Evolutionary conservation across 2,113 vertebrate species (phyloP), one percentile per base, ranked within the genome.

Genomic region (Halichoerus grypus): DNA sequence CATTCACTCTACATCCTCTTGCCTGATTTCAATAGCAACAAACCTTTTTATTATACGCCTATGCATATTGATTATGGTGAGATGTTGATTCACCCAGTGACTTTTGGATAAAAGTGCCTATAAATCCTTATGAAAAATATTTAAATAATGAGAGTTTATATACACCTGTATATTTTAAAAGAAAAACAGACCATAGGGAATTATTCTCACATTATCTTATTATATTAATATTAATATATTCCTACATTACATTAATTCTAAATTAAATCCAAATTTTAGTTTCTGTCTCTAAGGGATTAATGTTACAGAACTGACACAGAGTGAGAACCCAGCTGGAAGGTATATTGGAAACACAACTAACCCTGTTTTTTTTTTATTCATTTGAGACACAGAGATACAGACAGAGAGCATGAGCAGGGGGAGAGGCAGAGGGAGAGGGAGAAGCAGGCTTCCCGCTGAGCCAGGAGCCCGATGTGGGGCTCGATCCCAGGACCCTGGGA

Each of bases 191-290:
- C 33, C n/a, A 57, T 5, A 80, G 33, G 9, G 14, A 90, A 83
- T 72, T 61, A 65, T 77, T 31, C 42, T 77, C 74, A 77, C 14
- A 77, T 77, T 49, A 77, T 31, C 72, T 76, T 76, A 49, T 49
- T 49, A 76, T 76, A 76, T 76, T 76, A 74, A 46, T 76, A 26
- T 76, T 76, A 77, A 77, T 77, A 67, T 91, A 85, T 18, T 65
- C 51, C 92, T n/a, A 4, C 16, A n/a, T 36, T 90, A 21, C 33
- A 72, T 87, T 74, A 83, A 67, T 67, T 98, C 77, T 92, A 42
- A 71, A 92, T 94, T 81, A 86, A 89, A 77, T 33, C 7, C 22
- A 77, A 88, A 81, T 39, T 92, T 81, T 79, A 12, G 16, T 57
- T 88, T 93, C 46, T 82, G 6, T 91, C 28, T 88, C 82, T 42